A percentile compares a stretch with the other conserved stretches of the same genome.
Evolutionary conservation across 2,113 vertebrate species (phyloP).

Genomic region (Scatophagus argus): DNA sequence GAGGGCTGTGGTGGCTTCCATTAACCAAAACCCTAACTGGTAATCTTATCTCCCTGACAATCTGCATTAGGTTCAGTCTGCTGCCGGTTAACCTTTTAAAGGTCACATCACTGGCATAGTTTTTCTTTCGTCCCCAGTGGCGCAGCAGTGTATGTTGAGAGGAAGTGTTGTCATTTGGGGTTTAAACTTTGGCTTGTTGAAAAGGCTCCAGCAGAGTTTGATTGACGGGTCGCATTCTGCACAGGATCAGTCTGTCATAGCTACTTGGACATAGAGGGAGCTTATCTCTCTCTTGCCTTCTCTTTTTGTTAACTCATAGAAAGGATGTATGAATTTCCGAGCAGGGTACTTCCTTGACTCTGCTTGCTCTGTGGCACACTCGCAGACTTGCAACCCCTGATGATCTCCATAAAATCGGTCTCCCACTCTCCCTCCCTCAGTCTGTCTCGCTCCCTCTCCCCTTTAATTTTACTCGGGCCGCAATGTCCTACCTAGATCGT

Average conservation of each 20-base stretch:
- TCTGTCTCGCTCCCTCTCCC: conserved; percentile 52
- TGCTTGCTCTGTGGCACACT: conserved; percentile 4
- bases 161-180: conserved; percentile 34
- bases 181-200: conserved; percentile 40
- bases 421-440: conserved; percentile 40
- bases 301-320: conserved; percentile 30
- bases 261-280: conserved; percentile 16
- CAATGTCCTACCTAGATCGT: conserved; percentile 58
- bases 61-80: conserved; percentile 63
- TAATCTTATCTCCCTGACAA: conserved; percentile 78
- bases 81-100: conserved; percentile 49
- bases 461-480: conserved; percentile 71
- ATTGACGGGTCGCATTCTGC: conserved; percentile 44
- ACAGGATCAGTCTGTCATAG: conserved; percentile 39
- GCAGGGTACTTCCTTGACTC: conserved; percentile 4
- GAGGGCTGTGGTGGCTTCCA: conserved; percentile 67
- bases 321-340: conserved; percentile 23
- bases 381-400: conserved; percentile 27
- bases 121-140: not conserved
- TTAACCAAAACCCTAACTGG: conserved; percentile 68
- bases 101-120: not conserved
- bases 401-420: conserved; percentile 59
- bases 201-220: conserved; percentile 25
- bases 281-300: conserved; percentile 28
- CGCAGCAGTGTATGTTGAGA: not conserved